Evolutionary conservation across 2,113 vertebrate species (phyloP).

Genomic region (Chlorodrepanis virens): DNA sequence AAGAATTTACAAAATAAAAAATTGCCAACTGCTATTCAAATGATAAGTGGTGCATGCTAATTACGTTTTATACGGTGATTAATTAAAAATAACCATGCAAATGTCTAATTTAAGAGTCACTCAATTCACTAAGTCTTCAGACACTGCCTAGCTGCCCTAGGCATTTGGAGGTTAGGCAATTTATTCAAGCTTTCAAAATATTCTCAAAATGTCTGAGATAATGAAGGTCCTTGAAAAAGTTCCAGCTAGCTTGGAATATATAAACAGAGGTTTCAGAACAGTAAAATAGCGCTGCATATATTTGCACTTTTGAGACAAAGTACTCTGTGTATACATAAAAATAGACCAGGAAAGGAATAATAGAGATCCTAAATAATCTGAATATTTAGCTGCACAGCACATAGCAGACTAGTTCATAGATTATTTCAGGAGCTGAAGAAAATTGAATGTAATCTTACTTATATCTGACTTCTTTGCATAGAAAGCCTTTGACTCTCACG

Average conservation of each 20-base stretch:
- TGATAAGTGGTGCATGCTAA: constrained; percentile 61
- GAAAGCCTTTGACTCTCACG: background rate
- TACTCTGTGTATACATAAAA: constrained; percentile 49
- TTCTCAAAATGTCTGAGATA: constrained; percentile 65
- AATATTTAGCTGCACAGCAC: constrained; percentile 2
- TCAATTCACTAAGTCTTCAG: constrained; percentile 50
- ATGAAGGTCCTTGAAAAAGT: constrained; percentile 70
- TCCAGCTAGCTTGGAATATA: constrained; percentile 65
- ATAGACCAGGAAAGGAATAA: constrained; percentile 53
- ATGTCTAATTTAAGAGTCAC: constrained; percentile 56
- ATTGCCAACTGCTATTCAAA: constrained; percentile 53
- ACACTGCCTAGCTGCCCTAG: constrained; percentile 26
- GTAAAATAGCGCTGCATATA: constrained; percentile 66
- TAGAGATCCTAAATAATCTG: constrained; percentile 37
- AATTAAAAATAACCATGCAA: constrained; percentile 67
- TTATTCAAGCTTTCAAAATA: constrained; percentile 71
- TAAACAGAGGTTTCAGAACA: constrained; percentile 62
- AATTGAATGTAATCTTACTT: background rate
- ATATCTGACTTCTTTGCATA: background rate
- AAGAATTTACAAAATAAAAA: constrained; percentile 37
- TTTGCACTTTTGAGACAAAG: constrained; percentile 65
- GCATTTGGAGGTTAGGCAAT: constrained; percentile 54
- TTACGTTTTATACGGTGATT: constrained; percentile 65
- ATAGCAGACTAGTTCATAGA: background rate
- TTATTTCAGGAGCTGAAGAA: background rate